These are phyloP conservation scores for Sminthopsis crassicaudata DNA, from an alignment of 2,113 vertebrate species.

Conservation along the genomic window DNA sequence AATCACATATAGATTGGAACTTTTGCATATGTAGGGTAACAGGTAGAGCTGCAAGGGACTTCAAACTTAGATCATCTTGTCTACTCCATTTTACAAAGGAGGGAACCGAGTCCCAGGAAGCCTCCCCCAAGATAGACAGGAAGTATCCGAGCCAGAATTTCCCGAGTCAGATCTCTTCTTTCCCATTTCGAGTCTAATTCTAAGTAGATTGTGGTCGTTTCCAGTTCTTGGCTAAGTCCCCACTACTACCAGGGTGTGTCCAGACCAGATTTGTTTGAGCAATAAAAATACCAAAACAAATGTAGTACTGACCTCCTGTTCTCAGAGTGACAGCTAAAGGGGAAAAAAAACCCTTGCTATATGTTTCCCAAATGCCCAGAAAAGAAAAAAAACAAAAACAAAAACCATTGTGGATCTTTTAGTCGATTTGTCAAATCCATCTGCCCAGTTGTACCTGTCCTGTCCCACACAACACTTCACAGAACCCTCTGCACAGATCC, in stretches of 20 bases:
- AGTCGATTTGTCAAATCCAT: background rate
- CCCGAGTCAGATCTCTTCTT: background rate
- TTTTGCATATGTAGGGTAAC: background rate
- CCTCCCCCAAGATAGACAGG: background rate
- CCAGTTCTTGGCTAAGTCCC: background rate
- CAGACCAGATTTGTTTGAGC: background rate
- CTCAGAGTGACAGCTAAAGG: background rate
- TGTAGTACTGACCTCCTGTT: background rate
- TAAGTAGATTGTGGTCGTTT: background rate
- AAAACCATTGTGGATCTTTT: background rate
- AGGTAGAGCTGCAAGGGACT: background rate
- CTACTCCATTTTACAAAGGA: background rate
- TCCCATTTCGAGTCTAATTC: background rate
- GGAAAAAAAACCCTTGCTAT: background rate
- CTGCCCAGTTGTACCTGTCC: background rate
- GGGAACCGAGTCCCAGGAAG: background rate
- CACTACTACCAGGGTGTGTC: background rate
- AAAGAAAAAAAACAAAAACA: background rate
- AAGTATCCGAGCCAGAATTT: background rate
- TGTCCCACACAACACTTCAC: background rate
- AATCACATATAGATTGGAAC: background rate
- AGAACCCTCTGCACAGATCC: background rate
- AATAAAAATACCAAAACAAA: background rate
- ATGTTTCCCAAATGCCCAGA: background rate
- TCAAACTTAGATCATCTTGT: background rate